These are phyloP conservation scores for Dendroctonus ponderosae DNA, from an alignment of 1,140 invertebrate species.

Conservation along the genomic window DNA sequence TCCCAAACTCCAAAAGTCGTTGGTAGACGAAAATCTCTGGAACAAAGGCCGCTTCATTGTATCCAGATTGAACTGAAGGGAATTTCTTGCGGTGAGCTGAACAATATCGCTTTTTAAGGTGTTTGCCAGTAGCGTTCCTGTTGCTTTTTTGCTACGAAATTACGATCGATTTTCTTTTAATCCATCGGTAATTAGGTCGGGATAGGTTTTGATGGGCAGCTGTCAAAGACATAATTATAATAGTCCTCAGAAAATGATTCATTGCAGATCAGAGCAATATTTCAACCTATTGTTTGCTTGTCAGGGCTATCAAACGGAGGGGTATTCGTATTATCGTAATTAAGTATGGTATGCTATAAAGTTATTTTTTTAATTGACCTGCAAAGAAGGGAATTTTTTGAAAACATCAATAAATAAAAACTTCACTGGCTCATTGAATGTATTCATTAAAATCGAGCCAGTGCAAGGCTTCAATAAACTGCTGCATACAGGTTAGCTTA, in stretches of 20 bases:
- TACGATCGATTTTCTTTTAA: neutral
- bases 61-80: conserved; percentile 5
- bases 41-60: conserved; percentile 20
- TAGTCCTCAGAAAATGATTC: neutral
- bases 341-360: no score
- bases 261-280: neutral
- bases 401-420: no score
- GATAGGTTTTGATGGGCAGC: neutral
- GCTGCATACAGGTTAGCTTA: no score
- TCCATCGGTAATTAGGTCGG: conserved; percentile 6
- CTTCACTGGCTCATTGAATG: no score
- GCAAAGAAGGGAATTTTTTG: no score
- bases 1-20: conserved; percentile 17
- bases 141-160: neutral
- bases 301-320: no score
- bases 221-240: conserved; percentile 11
- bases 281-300: no score
- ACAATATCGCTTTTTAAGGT: conserved; percentile 26
- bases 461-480: no score
- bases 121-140: conserved; percentile 17
- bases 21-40: conserved; percentile 14
- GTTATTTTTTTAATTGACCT: no score
- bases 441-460: no score
- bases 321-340: no score
- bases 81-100: conserved; percentile 10